These are phyloP conservation scores for Drosophila prolongata DNA, from an alignment of 2,888 invertebrate genomes.

Conservation along the genomic window DNA sequence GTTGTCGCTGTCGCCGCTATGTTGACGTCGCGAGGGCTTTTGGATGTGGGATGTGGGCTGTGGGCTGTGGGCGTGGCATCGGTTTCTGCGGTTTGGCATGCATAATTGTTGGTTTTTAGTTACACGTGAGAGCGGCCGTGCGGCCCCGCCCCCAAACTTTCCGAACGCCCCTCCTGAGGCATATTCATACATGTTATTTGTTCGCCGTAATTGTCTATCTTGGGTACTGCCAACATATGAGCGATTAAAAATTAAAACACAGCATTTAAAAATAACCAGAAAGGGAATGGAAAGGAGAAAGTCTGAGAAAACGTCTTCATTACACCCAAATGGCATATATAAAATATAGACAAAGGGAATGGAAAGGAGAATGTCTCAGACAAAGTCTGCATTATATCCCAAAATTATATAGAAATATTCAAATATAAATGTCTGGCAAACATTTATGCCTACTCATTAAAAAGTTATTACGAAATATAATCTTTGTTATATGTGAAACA, in stretches of 20 bases:
- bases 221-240: neutral
- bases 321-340: too few species aligned
- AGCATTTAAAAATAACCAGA: neutral
- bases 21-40: slow-evolving; percentile 29
- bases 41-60: slow-evolving; percentile 25
- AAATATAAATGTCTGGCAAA: neutral
- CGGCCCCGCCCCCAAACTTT: slow-evolving; percentile 13
- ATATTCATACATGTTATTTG: slow-evolving; percentile 22
- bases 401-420: neutral
- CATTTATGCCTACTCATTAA: too few species aligned
- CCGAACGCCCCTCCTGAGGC: neutral
- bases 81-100: slow-evolving; percentile 75
- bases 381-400: neutral
- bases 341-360: neutral
- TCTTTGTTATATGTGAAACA: too few species aligned
- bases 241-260: slow-evolving; percentile 16
- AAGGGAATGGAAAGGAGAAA: neutral
- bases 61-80: slow-evolving; percentile 53
- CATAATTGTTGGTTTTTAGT: slow-evolving; percentile 79
- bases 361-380: neutral
- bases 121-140: slow-evolving; percentile 57
- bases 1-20: slow-evolving; percentile 28
- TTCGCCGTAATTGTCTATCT: slow-evolving; percentile 31
- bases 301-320: neutral
- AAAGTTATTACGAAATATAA: too few species aligned